Conservation (phyloP, 37 sponge, comb jelly and placozoan species). For the Amphimedon queenslandica region DNA sequence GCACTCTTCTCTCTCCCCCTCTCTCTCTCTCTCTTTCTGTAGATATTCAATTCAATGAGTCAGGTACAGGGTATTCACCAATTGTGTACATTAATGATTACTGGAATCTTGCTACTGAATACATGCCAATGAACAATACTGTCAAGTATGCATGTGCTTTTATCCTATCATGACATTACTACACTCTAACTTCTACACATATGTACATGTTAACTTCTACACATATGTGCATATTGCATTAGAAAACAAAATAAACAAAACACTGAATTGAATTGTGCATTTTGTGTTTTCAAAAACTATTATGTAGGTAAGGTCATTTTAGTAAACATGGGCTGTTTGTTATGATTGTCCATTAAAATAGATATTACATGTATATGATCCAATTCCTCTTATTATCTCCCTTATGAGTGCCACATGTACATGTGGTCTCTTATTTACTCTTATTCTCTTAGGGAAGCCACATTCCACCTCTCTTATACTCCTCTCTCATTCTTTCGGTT, state of each 20-base stretch:
- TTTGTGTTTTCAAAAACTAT: constrained; percentile 1
- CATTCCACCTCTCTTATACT: constrained; percentile 53
- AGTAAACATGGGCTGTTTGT: too few relatives aligned
- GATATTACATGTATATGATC: neutral
- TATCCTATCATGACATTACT: too few relatives aligned
- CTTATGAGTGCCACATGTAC: too few relatives aligned
- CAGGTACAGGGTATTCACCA: constrained; percentile 77
- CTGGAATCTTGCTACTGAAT: constrained; percentile 94
- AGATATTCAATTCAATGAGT: constrained; percentile 79
- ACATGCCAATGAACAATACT: constrained; percentile 91
- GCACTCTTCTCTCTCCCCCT: too few relatives aligned
- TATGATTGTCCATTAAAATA: neutral
- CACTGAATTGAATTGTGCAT: too few relatives aligned
- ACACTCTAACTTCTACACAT: too few relatives aligned
- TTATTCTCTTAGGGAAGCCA: constrained; percentile 31
- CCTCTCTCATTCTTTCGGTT: constrained; percentile 90
- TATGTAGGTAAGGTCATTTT: too few relatives aligned
- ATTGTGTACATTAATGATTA: constrained; percentile 91
- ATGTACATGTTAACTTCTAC: too few relatives aligned
- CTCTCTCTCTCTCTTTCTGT: neutral
- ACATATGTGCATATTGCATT: too few relatives aligned
- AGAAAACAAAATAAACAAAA: too few relatives aligned
- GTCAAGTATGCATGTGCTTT: constrained; percentile 63
- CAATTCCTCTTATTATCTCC: neutral
- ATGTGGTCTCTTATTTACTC: neutral